phyloP scores from a whole-genome alignment of 2,113 vertebrate species.

The Hucho hucho region DNA sequence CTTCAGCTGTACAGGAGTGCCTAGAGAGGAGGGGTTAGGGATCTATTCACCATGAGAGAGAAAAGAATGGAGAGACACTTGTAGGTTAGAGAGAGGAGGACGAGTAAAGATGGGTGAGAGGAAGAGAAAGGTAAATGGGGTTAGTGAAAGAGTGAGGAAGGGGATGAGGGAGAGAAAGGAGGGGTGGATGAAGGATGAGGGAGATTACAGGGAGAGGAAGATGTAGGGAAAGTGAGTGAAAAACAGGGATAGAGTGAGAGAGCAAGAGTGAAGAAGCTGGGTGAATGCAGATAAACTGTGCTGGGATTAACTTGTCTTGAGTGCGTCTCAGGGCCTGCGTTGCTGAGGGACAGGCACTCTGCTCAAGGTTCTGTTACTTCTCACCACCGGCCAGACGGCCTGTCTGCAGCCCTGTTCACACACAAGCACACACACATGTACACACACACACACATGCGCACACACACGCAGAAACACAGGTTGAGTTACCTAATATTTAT shows the following conservation, averaged over 20 bases:
- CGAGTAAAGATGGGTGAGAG: background rate
- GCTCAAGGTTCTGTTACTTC: conserved; percentile 67
- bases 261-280: background rate
- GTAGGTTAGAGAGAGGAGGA: background rate
- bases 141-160: background rate
- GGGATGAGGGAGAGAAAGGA: background rate
- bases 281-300: conserved; percentile 57
- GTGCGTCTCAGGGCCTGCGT: conserved; percentile 63
- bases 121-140: background rate
- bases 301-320: conserved; percentile 77
- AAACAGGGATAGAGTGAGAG: conserved; percentile 15
- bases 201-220: background rate
- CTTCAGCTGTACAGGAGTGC: no score
- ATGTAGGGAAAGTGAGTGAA: conserved; percentile 1
- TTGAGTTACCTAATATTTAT: background rate
- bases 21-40: no score
- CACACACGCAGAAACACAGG: background rate
- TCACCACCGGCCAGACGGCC: conserved; percentile 66
- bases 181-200: background rate
- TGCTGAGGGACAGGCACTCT: conserved; percentile 67
- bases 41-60: no score
- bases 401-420: conserved; percentile 53
- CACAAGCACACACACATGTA: conserved; percentile 18
- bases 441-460: conserved; percentile 13
- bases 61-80: no score